Conservation (phyloP, 1,140 invertebrate genomes). For the Fopius arisanus region DNA sequence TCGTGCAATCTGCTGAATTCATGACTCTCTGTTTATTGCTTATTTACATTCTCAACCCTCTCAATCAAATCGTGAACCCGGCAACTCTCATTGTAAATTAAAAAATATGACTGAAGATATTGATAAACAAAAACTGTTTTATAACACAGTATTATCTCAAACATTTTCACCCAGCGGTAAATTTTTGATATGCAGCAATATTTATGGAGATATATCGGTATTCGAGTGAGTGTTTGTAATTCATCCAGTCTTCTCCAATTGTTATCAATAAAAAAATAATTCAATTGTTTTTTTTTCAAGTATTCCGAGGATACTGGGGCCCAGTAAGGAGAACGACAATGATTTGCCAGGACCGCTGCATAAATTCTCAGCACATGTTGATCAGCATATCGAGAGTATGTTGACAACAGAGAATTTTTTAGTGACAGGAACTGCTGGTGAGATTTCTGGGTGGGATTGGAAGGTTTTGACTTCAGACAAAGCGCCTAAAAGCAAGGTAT, state of each 20-base stretch:
- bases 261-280: conserved; percentile 15
- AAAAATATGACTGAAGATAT: not conserved
- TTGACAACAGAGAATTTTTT: conserved; percentile 75
- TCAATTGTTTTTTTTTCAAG: conserved; percentile 57
- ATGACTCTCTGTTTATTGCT: too few relatives aligned
- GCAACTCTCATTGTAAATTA: too few relatives aligned
- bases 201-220: conserved; percentile 83
- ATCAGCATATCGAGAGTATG: conserved; percentile 77
- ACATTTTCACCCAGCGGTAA: conserved; percentile 83
- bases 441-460: conserved; percentile 82
- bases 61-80: too few relatives aligned
- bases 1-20: too few relatives aligned
- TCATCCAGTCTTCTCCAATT: not conserved
- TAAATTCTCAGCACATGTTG: conserved; percentile 67
- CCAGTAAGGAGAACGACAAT: conserved; percentile 61
- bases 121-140: conserved; percentile 67
- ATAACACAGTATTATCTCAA: conserved; percentile 82
- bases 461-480: conserved; percentile 71
- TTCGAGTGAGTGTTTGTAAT: conserved; percentile 75
- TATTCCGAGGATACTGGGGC: conserved; percentile 68
- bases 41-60: too few relatives aligned
- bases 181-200: conserved; percentile 82
- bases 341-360: conserved; percentile 68
- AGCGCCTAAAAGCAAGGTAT: conserved; percentile 67
- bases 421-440: conserved; percentile 76